These are phyloP conservation scores for Melanotaenia parkinsoni DNA, from an alignment of 2,797 vertebrate species.

Conservation along the genomic window DNA sequence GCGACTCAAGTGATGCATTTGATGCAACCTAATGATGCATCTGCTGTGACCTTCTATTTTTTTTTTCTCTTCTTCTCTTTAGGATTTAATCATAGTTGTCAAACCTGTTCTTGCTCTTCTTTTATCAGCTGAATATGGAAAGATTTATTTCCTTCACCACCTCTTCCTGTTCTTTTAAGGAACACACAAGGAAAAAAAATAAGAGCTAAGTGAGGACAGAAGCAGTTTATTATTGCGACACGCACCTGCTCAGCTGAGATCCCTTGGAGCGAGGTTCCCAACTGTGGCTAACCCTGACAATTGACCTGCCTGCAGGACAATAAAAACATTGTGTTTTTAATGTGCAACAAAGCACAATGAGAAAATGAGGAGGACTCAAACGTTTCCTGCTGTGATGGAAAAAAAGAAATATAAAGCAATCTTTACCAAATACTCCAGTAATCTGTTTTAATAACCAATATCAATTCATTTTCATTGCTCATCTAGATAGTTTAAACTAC, in stretches of 20 bases:
- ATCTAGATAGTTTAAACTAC: no score
- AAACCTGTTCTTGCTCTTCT: constrained; percentile 65
- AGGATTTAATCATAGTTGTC: constrained; percentile 55
- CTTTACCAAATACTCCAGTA: no score
- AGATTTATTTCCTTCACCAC: constrained; percentile 42
- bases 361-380: not conserved
- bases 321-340: not conserved
- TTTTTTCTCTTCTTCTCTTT: constrained; percentile 30
- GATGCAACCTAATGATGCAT: constrained; percentile 35
- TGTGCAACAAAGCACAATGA: not conserved
- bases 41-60: constrained; percentile 31
- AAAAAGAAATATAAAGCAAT: not conserved
- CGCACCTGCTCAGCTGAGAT: constrained; percentile 22
- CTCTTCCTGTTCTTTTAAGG: constrained; percentile 45
- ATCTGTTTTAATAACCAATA: no score
- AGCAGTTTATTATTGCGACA: constrained; percentile 12
- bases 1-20: constrained; percentile 28
- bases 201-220: not conserved
- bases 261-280: constrained; percentile 18
- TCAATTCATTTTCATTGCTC: no score
- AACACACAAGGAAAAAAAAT: constrained; percentile 15
- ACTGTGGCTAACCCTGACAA: constrained; percentile 30
- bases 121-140: constrained; percentile 56
- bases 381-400: not conserved
- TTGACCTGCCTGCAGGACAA: constrained; percentile 33